Evolutionary conservation across 2,797 vertebrate species (phyloP), one percentile per base, ranked within the genome.

Genomic region (Myotis daubentonii): DNA sequence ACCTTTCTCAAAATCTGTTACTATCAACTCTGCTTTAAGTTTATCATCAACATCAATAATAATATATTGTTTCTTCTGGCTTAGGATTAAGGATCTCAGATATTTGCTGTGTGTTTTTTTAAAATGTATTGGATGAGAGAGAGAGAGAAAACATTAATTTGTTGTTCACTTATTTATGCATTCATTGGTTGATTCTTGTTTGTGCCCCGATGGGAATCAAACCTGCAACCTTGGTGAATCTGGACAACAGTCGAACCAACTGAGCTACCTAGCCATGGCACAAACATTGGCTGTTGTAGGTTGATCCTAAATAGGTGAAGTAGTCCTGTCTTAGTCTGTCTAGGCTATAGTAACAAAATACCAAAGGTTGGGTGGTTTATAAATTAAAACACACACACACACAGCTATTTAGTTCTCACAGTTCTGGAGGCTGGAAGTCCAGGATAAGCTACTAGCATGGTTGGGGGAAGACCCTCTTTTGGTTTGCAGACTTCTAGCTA

Each of bases 1-100:
- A 80, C 36, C 87, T 44, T 86, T 85, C 68, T 89, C 20, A 19
- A 86, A 80, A 38, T 89, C 68, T 84, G 23, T 87, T 90, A 92
- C 41, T 53, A 20, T 36, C 7, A 17, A 51, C 16, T 85, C 57
- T 75, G 38, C 60, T 88, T 47, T 88, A 91, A 89, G 84, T 44
- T 65, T 55, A 74, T 60, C 23, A 71, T 23, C 62, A 57, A 76
- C 30, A 66, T 41, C 51, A 51, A 57, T 44, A 88, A 55, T 47
- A 33, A 84, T 25, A 22, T 0, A 47, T 51, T 72, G 47, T 84
- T 95, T 93, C 44, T 60, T 91, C 25, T 95, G 53, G 49, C 11
- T 8, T 60, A 70, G 85, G 72, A 81, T 25, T 36, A 79, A 49
- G 30, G 23, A 84, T 51, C 87, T 87, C 79, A 88, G 57, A 23